phyloP scores from a whole-genome alignment of 2,888 invertebrate species.

The Boloria euphrosyne region DNA sequence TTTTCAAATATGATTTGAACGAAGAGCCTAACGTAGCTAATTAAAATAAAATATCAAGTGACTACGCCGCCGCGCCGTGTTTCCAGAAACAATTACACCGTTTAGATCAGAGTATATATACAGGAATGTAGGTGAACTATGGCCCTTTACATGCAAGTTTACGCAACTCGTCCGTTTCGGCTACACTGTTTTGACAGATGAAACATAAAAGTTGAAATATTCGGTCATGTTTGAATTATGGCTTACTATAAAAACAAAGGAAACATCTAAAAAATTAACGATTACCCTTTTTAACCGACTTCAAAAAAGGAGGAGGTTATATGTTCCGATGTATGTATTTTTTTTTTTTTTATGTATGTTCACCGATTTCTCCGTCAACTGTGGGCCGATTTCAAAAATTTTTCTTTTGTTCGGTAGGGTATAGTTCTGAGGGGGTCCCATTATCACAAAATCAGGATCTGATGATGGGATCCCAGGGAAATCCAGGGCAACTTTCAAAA shows the following conservation, averaged over 20 bases:
- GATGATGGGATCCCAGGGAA: too few relatives aligned
- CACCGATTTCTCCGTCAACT: too few relatives aligned
- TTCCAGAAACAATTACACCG: constrained; percentile 66
- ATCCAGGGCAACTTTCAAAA: too few relatives aligned
- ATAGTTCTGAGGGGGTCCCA: too few relatives aligned
- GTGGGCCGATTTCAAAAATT: too few relatives aligned
- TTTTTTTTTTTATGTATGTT: too few relatives aligned
- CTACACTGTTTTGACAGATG: constrained; percentile 68
- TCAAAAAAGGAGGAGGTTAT: too few relatives aligned
- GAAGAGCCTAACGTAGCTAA: constrained; percentile 58
- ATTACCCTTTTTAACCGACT: constrained; percentile 37
- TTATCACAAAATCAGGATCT: too few relatives aligned
- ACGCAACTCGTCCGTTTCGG: constrained; percentile 49
- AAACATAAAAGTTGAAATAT: constrained; percentile 58
- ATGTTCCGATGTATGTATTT: too few relatives aligned
- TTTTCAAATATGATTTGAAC: constrained; percentile 46
- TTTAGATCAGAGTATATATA: constrained; percentile 57
- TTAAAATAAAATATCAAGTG: constrained; percentile 44
- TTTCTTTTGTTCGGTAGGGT: too few relatives aligned
- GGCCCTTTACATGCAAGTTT: constrained; percentile 49
- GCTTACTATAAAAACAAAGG: constrained; percentile 53
- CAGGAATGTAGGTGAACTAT: constrained; percentile 58
- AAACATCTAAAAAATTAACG: constrained; percentile 51
- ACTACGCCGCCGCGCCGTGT: constrained; percentile 49
- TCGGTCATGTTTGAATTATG: constrained; percentile 56